Evolutionary conservation across 2,113 vertebrate genomes (phyloP).

Genomic region (Otis tarda): DNA sequence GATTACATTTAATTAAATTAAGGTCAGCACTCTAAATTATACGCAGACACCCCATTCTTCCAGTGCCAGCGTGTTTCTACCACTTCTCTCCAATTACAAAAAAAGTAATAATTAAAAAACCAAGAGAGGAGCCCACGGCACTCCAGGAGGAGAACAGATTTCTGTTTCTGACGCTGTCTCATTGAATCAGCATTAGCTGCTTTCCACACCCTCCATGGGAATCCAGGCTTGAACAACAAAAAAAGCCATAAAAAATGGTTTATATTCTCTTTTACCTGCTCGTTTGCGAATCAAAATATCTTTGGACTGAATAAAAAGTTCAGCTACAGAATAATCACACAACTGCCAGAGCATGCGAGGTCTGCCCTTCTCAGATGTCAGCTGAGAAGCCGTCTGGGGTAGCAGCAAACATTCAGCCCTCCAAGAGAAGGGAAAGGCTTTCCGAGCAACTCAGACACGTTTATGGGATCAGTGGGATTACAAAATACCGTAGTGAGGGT

Average conservation of each 20-base stretch:
- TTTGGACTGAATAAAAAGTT: conserved; percentile 16
- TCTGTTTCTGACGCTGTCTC: conserved; percentile 47
- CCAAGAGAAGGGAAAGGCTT: neutral
- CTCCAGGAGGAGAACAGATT: conserved; percentile 36
- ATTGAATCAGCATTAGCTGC: conserved; percentile 57
- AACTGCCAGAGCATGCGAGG: neutral
- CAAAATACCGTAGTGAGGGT: neutral
- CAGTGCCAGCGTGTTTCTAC: neutral
- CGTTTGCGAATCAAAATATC: conserved; percentile 2
- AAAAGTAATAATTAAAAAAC: neutral
- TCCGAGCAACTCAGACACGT: neutral
- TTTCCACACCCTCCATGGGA: conserved; percentile 26
- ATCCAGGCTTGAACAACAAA: conserved; percentile 30
- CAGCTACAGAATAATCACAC: neutral
- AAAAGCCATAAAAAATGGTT: neutral
- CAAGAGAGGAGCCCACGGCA: conserved; percentile 38
- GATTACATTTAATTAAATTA: conserved; percentile 12
- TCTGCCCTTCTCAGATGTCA: conserved; percentile 31
- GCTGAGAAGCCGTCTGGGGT: neutral
- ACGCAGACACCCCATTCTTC: neutral
- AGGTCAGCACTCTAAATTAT: neutral
- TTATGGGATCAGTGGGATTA: neutral
- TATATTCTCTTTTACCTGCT: conserved; percentile 25
- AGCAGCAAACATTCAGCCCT: neutral
- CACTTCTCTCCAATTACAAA: conserved; percentile 19